Evolutionary conservation across 2,797 vertebrate genomes (phyloP).

Genomic region (Rhadinocentrus ornatus): DNA sequence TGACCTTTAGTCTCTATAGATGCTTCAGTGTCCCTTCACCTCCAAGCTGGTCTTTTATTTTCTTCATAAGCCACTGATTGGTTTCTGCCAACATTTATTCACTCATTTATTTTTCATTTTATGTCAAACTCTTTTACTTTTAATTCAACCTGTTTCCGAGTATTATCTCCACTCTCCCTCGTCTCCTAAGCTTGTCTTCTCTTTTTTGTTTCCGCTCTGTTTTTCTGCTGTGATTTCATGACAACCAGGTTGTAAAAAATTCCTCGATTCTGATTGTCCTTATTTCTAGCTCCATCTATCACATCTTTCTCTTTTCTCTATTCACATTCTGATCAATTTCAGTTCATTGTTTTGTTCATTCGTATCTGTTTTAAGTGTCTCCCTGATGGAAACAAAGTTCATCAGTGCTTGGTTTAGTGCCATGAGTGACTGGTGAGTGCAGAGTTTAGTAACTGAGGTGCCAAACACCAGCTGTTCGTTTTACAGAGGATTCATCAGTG

Average conservation of each 20-base stretch:
- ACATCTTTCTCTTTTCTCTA: not conserved
- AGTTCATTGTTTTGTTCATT: too few species aligned
- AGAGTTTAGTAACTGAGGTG: conserved; percentile 4
- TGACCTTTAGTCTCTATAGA: conserved; percentile 52
- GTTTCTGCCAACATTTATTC: conserved; percentile 63
- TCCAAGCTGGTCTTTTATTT: conserved; percentile 25
- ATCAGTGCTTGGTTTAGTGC: conserved; percentile 4
- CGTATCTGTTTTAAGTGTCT: too few species aligned
- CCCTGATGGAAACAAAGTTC: not conserved
- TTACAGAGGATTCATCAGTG: conserved; percentile 13
- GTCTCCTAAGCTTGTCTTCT: not conserved
- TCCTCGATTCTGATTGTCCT: not conserved
- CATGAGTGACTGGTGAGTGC: conserved; percentile 1
- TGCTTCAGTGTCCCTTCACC: not conserved
- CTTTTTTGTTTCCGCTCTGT: not conserved
- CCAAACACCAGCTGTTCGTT: conserved; percentile 11
- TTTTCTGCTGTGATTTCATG: not conserved
- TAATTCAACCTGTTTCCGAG: conserved; percentile 10
- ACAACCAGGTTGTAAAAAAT: conserved; percentile 15
- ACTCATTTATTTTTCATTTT: conserved; percentile 28
- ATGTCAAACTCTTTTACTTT: conserved; percentile 8
- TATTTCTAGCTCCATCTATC: not conserved
- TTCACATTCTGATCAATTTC: not conserved
- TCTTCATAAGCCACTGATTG: conserved; percentile 44
- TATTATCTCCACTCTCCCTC: not conserved